Base-by-base conservation (phyloP, 2,113 vertebrate species). In the Otis tarda region DNA sequence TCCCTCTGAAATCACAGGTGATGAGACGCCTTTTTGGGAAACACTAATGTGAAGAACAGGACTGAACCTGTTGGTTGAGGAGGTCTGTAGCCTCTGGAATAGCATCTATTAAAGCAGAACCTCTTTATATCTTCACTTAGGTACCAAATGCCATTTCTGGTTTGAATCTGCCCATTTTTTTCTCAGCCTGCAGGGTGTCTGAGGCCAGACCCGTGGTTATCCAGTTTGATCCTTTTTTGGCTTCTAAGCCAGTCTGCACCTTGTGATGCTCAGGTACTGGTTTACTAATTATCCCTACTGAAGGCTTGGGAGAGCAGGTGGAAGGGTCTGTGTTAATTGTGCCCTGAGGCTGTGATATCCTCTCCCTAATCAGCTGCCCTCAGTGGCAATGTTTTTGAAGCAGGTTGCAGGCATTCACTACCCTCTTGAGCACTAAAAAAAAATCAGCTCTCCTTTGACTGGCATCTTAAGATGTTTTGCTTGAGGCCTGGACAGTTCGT, bases 261-360 rank as follows among this genome's bases (percentile, higher is more conserved):
- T 96, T 93, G 78, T 89, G 89, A 91, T 95, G 86, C 84, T 93
- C 94, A 92, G 96, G 93, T 96, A 70, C 71, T 8, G 4, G 9
- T 82, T 97, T 95, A 78, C 93, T 97, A 93, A 98, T 97, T 96
- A 96, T 81, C 84, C 93, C 65, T 65, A 5, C 74, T 16, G 83
- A 41, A 90, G 87, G 87, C 93, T 94, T 45, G 35, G 95, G 91
- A 89, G 95, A 97, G 96, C 96, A 96, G 94, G 94, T 81, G 95
- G 96, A 88, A 91, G 83, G 87, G 67, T 80, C 90, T 55, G 92
- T 97, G 94, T 96, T 98, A 98, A 98, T 97, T 97, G 94, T 94
- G 91, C 93, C 97, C 92, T 3, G 20, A 69, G 96, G 97, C 95
- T 61, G 10, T 56, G 92, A 21, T 8, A 47, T 94, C 73, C 88